These are phyloP conservation scores for Sphinx pinastri DNA, from an alignment of 2,888 invertebrate species.

Conservation along the genomic window DNA sequence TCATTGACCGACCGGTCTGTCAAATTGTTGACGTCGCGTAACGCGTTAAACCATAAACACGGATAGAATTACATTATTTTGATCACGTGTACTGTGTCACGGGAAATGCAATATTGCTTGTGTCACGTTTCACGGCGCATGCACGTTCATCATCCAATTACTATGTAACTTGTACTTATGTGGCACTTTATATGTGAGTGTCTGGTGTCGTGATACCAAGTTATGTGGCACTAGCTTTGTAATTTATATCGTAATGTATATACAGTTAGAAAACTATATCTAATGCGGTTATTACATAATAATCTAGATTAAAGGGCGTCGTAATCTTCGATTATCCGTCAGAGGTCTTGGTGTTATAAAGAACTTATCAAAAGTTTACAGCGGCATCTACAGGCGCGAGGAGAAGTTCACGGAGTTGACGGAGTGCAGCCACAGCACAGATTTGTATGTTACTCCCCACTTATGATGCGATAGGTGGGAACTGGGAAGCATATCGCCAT, in stretches of 20 bases:
- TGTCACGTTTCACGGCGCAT: conserved; percentile 20
- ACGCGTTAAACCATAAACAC: not conserved
- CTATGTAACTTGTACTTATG: conserved; percentile 9
- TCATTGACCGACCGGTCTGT: not conserved
- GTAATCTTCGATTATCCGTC: too few species aligned
- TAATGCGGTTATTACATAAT: too few species aligned
- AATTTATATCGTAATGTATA: not conserved
- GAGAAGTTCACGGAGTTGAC: too few species aligned
- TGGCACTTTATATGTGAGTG: conserved; percentile 4
- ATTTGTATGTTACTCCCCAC: too few species aligned
- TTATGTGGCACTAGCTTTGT: not conserved
- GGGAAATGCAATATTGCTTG: conserved; percentile 12
- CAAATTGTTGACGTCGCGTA: not conserved
- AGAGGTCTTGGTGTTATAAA: too few species aligned
- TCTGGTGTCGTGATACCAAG: not conserved
- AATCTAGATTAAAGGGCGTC: too few species aligned
- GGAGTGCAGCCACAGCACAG: too few species aligned
- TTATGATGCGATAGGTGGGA: too few species aligned
- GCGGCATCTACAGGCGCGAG: too few species aligned
- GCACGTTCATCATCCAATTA: conserved; percentile 11
- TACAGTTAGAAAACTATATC: too few species aligned
- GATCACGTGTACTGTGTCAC: conserved; percentile 15
- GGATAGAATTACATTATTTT: conserved; percentile 4
- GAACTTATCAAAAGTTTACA: too few species aligned
- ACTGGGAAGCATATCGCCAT: too few species aligned